Evolutionary conservation across 2,797 vertebrate genomes (phyloP).

Genomic region (Sebastes diaconus): DNA sequence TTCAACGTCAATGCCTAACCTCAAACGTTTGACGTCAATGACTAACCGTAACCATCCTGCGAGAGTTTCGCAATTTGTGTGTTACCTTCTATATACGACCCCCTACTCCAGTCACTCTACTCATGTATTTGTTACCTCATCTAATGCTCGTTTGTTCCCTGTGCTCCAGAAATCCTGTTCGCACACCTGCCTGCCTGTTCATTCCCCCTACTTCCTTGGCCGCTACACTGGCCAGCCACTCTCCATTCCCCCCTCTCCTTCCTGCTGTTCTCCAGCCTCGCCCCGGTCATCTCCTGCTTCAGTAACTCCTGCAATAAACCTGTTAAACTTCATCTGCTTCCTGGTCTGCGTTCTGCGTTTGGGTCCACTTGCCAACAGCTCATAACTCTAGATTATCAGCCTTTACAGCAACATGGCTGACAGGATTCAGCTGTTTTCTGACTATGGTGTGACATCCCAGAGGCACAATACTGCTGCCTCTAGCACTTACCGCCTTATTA

Average conservation of each 20-base stretch:
- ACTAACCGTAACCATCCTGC: too few species aligned
- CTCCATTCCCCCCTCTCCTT: neutral
- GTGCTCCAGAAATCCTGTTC: neutral
- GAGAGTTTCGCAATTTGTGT: too few species aligned
- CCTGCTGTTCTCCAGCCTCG: neutral
- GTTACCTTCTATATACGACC: too few species aligned
- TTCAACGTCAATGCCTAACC: too few species aligned
- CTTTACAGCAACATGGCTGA: neutral
- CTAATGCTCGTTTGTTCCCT: neutral
- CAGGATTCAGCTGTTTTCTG: neutral
- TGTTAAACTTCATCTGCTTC: neutral
- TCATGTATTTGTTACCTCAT: neutral
- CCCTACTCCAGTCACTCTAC: neutral
- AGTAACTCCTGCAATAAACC: neutral
- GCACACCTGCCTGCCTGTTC: neutral
- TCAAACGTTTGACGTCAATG: too few species aligned
- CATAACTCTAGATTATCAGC: neutral
- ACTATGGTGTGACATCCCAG: neutral
- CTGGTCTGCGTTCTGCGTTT: neutral
- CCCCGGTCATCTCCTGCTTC: neutral
- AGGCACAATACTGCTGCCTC: neutral
- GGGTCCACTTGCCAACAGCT: neutral
- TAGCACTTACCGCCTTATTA: neutral
- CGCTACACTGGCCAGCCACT: rapidly evolving
- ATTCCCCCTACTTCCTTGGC: neutral